Evolutionary conservation across 2,797 vertebrate genomes (phyloP).

Genomic region (Heterohyrax brucei): DNA sequence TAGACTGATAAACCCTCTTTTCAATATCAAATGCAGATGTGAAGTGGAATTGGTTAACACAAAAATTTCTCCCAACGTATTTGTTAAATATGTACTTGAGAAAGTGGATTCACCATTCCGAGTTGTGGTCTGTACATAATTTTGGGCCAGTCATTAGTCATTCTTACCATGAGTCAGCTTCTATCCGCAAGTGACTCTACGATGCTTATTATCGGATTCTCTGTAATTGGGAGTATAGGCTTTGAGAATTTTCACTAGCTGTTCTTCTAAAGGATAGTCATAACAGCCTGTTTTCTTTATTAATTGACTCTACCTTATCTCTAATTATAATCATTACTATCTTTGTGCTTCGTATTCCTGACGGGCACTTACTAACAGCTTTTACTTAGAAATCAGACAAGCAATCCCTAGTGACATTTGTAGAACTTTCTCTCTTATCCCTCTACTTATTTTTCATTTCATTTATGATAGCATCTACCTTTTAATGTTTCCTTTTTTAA

Average conservation of each 20-base stretch:
- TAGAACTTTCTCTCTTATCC: background rate
- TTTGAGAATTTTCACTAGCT: background rate
- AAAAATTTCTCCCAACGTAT: background rate
- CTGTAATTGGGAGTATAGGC: background rate
- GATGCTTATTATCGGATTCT: background rate
- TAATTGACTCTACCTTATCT: background rate
- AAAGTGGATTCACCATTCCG: background rate
- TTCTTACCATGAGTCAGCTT: background rate
- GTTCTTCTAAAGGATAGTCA: background rate
- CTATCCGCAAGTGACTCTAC: background rate
- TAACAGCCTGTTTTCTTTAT: background rate
- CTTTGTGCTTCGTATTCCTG: background rate
- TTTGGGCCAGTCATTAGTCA: background rate
- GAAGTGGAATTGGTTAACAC: background rate
- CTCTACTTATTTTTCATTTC: conserved; percentile 34
- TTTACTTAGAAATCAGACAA: conserved; percentile 27
- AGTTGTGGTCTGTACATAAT: background rate
- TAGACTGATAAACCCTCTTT: background rate
- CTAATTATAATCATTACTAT: background rate
- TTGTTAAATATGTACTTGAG: background rate
- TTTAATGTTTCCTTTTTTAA: background rate
- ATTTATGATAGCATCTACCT: background rate
- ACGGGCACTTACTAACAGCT: background rate
- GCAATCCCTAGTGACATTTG: background rate
- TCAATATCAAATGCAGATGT: background rate